phyloP scores from a whole-genome alignment of 2,797 vertebrate species.

The Mus caroli region DNA sequence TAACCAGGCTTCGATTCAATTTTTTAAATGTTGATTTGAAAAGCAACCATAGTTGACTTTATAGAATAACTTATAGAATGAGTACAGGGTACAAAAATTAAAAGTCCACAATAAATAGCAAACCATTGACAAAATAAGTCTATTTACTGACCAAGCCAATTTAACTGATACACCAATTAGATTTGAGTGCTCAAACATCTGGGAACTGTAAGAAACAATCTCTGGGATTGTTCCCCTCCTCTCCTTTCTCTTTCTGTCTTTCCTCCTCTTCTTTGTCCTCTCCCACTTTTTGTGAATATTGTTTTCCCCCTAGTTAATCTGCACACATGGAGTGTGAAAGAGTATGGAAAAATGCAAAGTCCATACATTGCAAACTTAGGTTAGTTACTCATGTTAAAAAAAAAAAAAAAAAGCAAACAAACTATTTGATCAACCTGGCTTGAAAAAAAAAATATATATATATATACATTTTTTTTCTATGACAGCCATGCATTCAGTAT shows the following conservation, averaged over 20 bases:
- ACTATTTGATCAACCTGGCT: not conserved
- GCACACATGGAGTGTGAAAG: not conserved
- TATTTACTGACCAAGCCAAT: not conserved
- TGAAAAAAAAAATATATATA: not conserved
- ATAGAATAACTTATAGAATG: not conserved
- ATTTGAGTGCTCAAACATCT: not conserved
- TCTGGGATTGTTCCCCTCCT: not conserved
- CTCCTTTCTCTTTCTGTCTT: not conserved
- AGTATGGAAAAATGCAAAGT: not conserved
- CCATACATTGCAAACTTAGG: not conserved
- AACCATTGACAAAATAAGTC: not conserved
- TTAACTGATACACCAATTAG: not conserved
- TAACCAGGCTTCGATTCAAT: slow-evolving; percentile 1
- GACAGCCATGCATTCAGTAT: not conserved
- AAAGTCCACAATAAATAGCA: not conserved
- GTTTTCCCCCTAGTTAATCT: not conserved
- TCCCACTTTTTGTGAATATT: accelerated
- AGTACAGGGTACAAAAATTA: not conserved
- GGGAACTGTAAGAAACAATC: too few relatives aligned
- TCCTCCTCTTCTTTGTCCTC: not conserved
- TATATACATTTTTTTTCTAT: not conserved
- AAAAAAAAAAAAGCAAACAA: not conserved
- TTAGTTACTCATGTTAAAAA: not conserved
- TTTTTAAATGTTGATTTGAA: slow-evolving; percentile 59
- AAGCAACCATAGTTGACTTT: slow-evolving; percentile 11